Evolutionary conservation across 92 coral and sea anemone species (phyloP).

Genomic region (Galaxea fascicularis): DNA sequence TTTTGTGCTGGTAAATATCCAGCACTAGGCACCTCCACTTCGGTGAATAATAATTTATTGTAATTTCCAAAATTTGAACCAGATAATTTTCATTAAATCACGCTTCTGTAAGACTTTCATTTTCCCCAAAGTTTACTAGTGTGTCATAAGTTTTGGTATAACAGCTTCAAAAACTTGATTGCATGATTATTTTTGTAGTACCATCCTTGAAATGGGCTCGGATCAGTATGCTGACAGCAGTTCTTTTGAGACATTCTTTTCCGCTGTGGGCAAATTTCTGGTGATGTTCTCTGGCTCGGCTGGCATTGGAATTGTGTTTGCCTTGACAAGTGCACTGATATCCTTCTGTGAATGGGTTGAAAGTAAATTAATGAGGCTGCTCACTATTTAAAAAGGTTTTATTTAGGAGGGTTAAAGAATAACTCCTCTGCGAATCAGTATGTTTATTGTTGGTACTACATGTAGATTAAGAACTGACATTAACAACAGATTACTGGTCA

Average conservation of each 20-base stretch:
- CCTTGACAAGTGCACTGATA: constrained; percentile 94
- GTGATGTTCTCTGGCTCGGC: constrained; percentile 98
- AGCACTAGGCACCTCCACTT: no score
- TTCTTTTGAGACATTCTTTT: constrained; percentile 81
- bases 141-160: no score
- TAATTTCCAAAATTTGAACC: no score
- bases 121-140: no score
- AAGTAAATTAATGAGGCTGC: background rate
- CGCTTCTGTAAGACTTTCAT: no score
- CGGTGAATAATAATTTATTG: no score
- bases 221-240: constrained; percentile 79
- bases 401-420: background rate
- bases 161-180: background rate
- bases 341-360: constrained; percentile 56
- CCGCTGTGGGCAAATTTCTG: constrained; percentile 90
- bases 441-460: no score
- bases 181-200: constrained; percentile 46
- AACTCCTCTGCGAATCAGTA: no score
- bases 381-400: background rate
- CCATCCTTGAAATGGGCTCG: constrained; percentile 82
- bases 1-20: no score
- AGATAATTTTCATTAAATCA: no score
- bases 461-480: no score
- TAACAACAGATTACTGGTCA: no score
- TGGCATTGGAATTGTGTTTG: constrained; percentile 93